A percentile compares a stretch with the other conserved stretches of the same genome.
Conservation (phyloP, 2,113 vertebrate species). For the Todiramphus saurophagus region DNA sequence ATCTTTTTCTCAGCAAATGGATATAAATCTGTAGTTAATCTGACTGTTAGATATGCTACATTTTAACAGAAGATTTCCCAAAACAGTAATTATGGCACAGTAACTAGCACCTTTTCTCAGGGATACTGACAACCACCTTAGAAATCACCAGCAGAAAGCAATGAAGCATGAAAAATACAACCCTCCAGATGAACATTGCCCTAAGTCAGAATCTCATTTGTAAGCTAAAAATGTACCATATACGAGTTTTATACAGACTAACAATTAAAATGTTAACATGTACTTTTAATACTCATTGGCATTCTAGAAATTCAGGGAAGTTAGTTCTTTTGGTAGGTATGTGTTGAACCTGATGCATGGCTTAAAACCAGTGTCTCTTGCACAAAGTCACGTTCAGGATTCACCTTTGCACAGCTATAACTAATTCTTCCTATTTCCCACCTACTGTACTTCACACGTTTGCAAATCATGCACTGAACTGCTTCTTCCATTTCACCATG, state of each 20-base stretch:
- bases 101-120: background rate
- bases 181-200: background rate
- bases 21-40: background rate
- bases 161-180: background rate
- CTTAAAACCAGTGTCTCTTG: background rate
- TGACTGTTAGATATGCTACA: background rate
- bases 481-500: background rate
- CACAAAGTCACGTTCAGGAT: background rate
- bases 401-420: background rate
- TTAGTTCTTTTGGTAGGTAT: background rate
- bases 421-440: background rate
- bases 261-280: background rate
- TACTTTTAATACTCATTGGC: background rate
- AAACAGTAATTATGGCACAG: background rate
- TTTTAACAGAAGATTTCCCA: background rate
- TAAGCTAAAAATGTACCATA: background rate
- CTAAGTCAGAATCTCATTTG: background rate
- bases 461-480: background rate
- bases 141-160: background rate
- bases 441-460: background rate
- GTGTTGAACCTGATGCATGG: accelerated
- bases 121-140: background rate
- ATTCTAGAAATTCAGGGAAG: background rate
- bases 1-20: background rate
- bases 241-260: background rate